phyloP scores from a whole-genome alignment of 1,140 invertebrate species.

The Matsumurasca onukii region DNA sequence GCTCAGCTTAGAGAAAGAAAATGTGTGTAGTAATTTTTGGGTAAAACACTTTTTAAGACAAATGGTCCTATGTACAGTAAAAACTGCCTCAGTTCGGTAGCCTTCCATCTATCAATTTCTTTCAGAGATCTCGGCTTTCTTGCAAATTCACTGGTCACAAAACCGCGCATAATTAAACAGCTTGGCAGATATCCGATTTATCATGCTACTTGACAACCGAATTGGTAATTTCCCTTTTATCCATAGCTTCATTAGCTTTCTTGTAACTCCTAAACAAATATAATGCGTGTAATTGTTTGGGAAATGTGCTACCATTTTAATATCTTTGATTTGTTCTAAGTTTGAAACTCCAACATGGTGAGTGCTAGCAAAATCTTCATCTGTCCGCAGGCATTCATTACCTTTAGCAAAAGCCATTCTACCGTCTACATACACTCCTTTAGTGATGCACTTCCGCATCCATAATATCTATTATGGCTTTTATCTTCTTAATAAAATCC shows the following conservation, averaged over 20 bases:
- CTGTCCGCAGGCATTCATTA: constrained; percentile 36
- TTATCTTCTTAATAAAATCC: constrained; percentile 38
- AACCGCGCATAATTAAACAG: constrained; percentile 33
- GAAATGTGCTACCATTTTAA: constrained; percentile 45
- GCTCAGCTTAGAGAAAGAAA: constrained; percentile 44
- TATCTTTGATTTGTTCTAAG: constrained; percentile 38
- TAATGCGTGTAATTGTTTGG: constrained; percentile 42
- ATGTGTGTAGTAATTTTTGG: constrained; percentile 39
- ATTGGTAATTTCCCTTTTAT: constrained; percentile 34
- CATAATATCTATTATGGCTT: constrained; percentile 39
- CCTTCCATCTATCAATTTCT: constrained; percentile 43
- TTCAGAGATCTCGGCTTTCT: constrained; percentile 40
- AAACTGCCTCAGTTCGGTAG: constrained; percentile 47
- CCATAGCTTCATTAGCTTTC: too few species aligned
- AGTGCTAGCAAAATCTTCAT: constrained; percentile 41
- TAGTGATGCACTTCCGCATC: constrained; percentile 41
- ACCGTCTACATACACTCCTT: constrained; percentile 38
- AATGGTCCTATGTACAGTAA: constrained; percentile 48
- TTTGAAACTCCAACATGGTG: constrained; percentile 43
- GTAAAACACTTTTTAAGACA: constrained; percentile 42
- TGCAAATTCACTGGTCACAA: constrained; percentile 40
- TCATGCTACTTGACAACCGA: background rate
- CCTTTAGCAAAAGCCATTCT: constrained; percentile 39
- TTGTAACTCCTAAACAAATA: constrained; percentile 46
- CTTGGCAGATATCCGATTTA: constrained; percentile 22